Evolutionary conservation across 2,888 invertebrate genomes (phyloP), one percentile per base, ranked within the genome.

Genomic region (Malthinus flaveolus): DNA sequence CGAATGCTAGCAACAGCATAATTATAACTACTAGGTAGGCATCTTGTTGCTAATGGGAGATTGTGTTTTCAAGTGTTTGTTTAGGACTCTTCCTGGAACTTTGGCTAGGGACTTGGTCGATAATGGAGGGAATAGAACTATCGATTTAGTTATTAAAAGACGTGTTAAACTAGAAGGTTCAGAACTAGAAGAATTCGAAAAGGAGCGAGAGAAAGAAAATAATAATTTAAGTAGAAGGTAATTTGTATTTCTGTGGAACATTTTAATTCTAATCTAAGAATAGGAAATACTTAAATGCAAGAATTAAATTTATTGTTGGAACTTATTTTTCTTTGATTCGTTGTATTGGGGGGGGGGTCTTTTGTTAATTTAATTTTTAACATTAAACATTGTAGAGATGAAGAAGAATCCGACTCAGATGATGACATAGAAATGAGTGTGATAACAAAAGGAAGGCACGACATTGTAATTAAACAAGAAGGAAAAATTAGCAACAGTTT

Each of bases 1-100:
- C 88, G 0, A 92, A 95, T 80, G 83, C 92, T 1, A 91, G 91
- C 74, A 99, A 99, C 75, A 93, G 95, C 73, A 91, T 99, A 64
- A 94, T 99, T 62, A 81, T 99, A 52, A 98, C 98, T 1, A 89
- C 92, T 73, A 81, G 89, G 90, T 82, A 82, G 78, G 42, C n/a
- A n/a, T n/a, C n/a, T 57, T 36, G 10, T 46, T 23, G 23, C 2
- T 23, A 23, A 23, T 23, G 23, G 5, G 23, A 23, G 23, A 3
- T 23, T 23, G 23, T 23, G 23, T 23, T 23, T 23, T 23, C 5
- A 23, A 23, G 23, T 23, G 5, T 23, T 23, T 23, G 23, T 70
- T 56, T 71, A 88, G 93, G 73, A 88, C 91, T 0, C 89, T 90
- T 0, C 91, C 91, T 0, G 92, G 92, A 7, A 92, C 93, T 0